phyloP scores from a whole-genome alignment of 2,113 vertebrate species.

The Cryptotis parvus region DNA sequence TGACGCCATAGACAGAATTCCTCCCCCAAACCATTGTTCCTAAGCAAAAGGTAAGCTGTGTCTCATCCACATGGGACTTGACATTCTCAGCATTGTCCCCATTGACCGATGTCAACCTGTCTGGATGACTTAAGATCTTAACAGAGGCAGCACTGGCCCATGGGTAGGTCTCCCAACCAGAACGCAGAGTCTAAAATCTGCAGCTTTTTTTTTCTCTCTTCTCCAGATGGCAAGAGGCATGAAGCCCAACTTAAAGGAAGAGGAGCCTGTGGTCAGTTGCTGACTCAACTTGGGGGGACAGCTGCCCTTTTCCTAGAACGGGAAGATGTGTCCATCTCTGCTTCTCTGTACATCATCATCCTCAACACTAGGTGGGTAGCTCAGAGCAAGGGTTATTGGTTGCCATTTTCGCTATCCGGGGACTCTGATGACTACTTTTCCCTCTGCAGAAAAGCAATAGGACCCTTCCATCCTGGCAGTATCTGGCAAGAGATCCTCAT shows the following conservation, averaged over 20 bases:
- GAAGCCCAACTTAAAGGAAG: conserved; percentile 30
- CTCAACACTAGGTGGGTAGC: neutral
- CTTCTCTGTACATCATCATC: neutral
- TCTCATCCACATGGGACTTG: neutral
- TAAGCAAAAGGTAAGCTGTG: neutral
- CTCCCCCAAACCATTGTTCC: neutral
- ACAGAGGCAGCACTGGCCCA: neutral
- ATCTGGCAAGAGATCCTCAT: neutral
- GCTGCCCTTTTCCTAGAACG: conserved; percentile 25
- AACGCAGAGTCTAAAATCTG: conserved; percentile 15
- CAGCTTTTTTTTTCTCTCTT: conserved; percentile 8
- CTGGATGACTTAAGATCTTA: neutral
- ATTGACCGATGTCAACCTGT: neutral
- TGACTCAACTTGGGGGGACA: conserved; percentile 34
- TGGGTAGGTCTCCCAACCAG: neutral
- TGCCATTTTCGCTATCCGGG: neutral
- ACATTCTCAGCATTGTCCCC: neutral
- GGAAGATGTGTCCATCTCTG: neutral
- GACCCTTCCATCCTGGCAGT: conserved; percentile 13
- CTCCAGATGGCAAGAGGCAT: conserved; percentile 56
- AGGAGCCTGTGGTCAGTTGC: neutral
- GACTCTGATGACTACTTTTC: conserved; percentile 16
- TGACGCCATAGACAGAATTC: neutral
- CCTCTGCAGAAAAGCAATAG: conserved; percentile 63
- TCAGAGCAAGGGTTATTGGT: neutral